Conservation (phyloP, 2,888 invertebrate species). For the Pandemis corylana region DNA sequence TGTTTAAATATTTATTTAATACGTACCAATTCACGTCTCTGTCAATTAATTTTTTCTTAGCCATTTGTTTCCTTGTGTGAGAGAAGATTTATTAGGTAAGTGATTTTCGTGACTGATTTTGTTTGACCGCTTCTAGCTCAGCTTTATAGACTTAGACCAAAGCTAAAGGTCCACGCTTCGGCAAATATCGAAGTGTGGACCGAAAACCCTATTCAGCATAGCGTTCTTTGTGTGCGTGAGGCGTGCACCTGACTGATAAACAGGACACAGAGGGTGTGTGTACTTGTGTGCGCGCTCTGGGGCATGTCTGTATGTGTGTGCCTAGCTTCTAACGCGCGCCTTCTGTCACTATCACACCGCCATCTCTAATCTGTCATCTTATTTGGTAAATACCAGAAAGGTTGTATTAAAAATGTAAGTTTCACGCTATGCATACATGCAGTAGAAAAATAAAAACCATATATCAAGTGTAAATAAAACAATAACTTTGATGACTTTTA, state of each 20-base stretch:
- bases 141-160: not conserved
- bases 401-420: too few relatives aligned
- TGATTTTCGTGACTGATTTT: not conserved
- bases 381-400: too few relatives aligned
- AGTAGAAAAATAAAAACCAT: too few relatives aligned
- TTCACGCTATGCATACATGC: too few relatives aligned
- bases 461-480: too few relatives aligned
- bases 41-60: not conserved
- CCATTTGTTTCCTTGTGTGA: not conserved
- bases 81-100: not conserved
- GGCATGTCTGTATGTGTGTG: not conserved
- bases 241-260: slow-evolving; percentile 8
- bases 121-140: not conserved
- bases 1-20: too few relatives aligned
- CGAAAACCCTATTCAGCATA: slow-evolving; percentile 5
- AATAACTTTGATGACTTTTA: too few relatives aligned
- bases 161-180: not conserved
- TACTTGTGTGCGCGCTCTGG: not conserved
- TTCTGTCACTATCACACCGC: not conserved
- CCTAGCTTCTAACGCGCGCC: not conserved
- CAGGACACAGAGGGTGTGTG: not conserved
- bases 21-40: too few relatives aligned
- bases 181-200: not conserved
- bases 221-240: not conserved
- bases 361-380: too few relatives aligned